A percentile compares a stretch with the other conserved stretches of the same genome.
phyloP scores from a whole-genome alignment of 35 echinoderm and acorn worm genomes.

The Ophiothrix spiculata region DNA sequence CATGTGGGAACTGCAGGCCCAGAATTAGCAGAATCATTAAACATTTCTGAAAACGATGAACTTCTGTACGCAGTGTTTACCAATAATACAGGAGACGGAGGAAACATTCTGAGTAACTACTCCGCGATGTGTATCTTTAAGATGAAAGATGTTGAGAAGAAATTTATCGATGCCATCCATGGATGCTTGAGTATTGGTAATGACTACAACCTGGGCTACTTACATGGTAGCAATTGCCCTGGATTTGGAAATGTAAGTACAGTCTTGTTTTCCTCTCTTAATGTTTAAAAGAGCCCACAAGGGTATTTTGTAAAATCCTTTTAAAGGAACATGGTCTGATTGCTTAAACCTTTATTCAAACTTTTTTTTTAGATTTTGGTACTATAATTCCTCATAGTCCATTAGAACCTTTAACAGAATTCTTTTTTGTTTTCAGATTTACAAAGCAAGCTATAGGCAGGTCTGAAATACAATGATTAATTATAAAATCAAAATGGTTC shows the following conservation, averaged over 20 bases:
- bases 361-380: too few relatives aligned
- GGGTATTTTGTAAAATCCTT: too few relatives aligned
- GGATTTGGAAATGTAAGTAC: neutral
- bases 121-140: constrained; percentile 51
- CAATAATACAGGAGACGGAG: neutral
- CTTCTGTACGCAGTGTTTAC: constrained; percentile 49
- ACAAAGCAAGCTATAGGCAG: too few relatives aligned
- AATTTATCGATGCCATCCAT: constrained; percentile 18
- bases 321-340: too few relatives aligned
- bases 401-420: too few relatives aligned
- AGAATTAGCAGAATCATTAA: constrained; percentile 28
- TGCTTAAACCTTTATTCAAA: too few relatives aligned
- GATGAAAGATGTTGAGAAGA: constrained; percentile 23
- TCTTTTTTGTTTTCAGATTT: too few relatives aligned
- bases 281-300: too few relatives aligned
- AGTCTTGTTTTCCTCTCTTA: neutral
- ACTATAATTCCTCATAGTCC: too few relatives aligned
- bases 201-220: neutral
- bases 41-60: neutral
- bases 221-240: constrained; percentile 15
- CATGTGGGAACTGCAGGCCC: constrained; percentile 39
- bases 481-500: too few relatives aligned
- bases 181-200: constrained; percentile 11
- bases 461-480: too few relatives aligned
- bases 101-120: neutral